Percentiles rank a stretch among this genome's conserved stretches.
Evolutionary conservation across 2,888 invertebrate genomes (phyloP).

Genomic region (Cataglyphis cursor): DNA sequence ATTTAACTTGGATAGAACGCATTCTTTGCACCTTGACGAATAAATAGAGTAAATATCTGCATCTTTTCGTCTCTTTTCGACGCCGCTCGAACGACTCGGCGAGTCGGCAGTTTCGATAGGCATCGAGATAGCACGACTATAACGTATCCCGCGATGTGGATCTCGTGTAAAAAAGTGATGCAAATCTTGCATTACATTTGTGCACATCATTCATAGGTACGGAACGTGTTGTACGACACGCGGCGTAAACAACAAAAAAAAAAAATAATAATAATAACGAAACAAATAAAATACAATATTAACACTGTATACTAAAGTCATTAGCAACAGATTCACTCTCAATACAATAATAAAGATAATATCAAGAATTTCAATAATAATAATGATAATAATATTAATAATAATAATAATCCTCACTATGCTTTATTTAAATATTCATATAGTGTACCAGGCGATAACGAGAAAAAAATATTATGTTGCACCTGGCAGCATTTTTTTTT

Average conservation of each 20-base stretch:
- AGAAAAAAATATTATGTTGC: conserved; percentile 56
- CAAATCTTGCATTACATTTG: conserved; percentile 47
- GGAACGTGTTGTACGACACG: conserved; percentile 85
- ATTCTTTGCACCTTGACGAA: conserved; percentile 75
- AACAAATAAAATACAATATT: conserved; percentile 87
- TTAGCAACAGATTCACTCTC: conserved; percentile 84
- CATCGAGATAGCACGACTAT: conserved; percentile 43
- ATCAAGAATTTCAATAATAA: conserved; percentile 77
- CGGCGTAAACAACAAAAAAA: conserved; percentile 84
- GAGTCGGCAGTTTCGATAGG: conserved; percentile 47
- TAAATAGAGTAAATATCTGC: conserved; percentile 63
- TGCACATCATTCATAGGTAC: conserved; percentile 81
- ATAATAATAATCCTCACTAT: conserved; percentile 76
- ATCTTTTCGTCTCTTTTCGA: conserved; percentile 31
- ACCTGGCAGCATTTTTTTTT: conserved; percentile 5
- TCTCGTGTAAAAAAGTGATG: conserved; percentile 49
- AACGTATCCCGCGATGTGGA: conserved; percentile 46
- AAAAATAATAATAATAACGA: conserved; percentile 82
- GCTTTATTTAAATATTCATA: conserved; percentile 76
- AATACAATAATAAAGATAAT: conserved; percentile 81
- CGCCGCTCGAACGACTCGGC: conserved; percentile 14
- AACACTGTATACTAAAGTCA: conserved; percentile 86
- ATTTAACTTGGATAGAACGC: conserved; percentile 79
- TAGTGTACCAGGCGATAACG: conserved; percentile 73
- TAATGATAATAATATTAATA: conserved; percentile 76